phyloP scores from a whole-genome alignment of 2,888 invertebrate genomes.

The Dasysyrphus tricinctus region DNA sequence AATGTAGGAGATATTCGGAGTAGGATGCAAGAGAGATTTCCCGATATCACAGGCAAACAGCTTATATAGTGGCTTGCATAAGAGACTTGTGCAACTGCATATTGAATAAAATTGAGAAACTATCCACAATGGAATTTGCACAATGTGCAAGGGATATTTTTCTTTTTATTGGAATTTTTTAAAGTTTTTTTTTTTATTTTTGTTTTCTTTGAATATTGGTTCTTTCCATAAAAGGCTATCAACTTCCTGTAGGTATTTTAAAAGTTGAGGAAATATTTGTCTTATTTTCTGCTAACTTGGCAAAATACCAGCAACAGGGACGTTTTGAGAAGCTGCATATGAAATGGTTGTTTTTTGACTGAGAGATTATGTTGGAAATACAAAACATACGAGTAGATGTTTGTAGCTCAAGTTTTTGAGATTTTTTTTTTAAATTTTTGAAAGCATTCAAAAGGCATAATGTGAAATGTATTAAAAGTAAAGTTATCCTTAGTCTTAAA shows the following conservation, averaged over 20 bases:
- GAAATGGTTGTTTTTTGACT: no score
- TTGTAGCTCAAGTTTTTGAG: no score
- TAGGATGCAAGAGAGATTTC: conserved; percentile 54
- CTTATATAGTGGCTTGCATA: conserved; percentile 41
- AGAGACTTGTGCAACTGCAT: conserved; percentile 13
- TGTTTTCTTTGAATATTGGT: not conserved
- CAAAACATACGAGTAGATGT: no score
- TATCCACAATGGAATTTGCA: conserved; percentile 17
- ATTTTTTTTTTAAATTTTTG: no score
- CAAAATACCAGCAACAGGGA: not conserved
- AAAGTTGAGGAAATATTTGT: not conserved
- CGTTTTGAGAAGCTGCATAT: not conserved
- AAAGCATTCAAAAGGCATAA: no score
- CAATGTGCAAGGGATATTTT: conserved; percentile 1
- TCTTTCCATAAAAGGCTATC: not conserved
- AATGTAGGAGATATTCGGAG: conserved; percentile 46
- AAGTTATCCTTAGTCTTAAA: no score
- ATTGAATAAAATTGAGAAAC: not conserved
- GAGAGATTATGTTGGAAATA: no score
- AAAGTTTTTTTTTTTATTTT: not conserved
- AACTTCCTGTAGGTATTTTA: not conserved
- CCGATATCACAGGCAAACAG: conserved; percentile 57
- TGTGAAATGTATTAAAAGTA: no score
- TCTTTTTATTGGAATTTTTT: not conserved
- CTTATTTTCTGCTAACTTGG: conserved; percentile 7